Evolutionary conservation across 2,113 vertebrate genomes (phyloP), one percentile per base, ranked within the genome.

Genomic region (Poeciliopsis retropinna): DNA sequence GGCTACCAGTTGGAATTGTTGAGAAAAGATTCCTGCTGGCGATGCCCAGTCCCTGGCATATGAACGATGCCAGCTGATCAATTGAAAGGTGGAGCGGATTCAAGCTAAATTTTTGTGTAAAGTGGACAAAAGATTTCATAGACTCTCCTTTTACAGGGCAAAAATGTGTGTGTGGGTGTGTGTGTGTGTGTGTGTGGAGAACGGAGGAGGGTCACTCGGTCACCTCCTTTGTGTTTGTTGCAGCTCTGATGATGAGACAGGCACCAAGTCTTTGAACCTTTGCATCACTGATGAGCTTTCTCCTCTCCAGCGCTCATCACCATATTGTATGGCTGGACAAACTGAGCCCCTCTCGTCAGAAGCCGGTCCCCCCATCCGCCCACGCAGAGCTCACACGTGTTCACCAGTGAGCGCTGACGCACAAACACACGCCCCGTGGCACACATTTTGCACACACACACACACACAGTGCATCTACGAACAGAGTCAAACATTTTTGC

Each of bases 201-300:
- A 5, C 11, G 31, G 25, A 71, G 31, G 73, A 64, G 80, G 82
- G 85, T 89, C 92, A 91, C 29, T 84, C 85, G 89, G 88, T 86
- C 89, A 78, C 15, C 68, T 91, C 84, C 76, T 92, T 93, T 92
- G 87, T 93, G 81, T 63, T 67, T 66, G 72, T 69, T 30, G 74
- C 31, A 28, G 72, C 91, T 93, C 85, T 88, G 90, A 91, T 87
- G 91, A 92, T 91, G 91, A 93, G 89, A 93, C 70, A 39, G n/a
- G 63, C 39, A 11, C 80, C 79, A 89, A 84, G 90, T 85, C 91
- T 92, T 92, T 93, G 92, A 93, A 91, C 91, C 86, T 89, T 82
- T 90, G 89, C 88, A 92, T 91, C 41, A 67, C 72, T 90, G 90
- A 92, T 92, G 90, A 91, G 92, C 82, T 64, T 64, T 85, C 81